A percentile compares a stretch with the other conserved stretches of the same genome.
These are phyloP conservation scores for Pseudomyrmex flavicornis DNA, from an alignment of 1,140 invertebrate genomes.

Conservation along the genomic window DNA sequence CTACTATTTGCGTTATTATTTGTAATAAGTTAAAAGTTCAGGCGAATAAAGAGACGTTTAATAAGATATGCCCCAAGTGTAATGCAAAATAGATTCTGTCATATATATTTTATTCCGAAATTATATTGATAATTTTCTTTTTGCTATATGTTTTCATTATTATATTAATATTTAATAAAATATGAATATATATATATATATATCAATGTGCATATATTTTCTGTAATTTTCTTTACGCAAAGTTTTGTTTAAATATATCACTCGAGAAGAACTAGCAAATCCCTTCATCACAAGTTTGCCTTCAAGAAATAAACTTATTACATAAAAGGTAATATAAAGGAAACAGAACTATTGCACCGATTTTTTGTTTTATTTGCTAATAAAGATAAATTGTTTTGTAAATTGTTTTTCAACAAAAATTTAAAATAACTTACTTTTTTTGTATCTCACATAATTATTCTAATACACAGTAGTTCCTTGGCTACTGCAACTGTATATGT, in stretches of 20 bases:
- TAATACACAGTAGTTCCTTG: no score
- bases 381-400: no score
- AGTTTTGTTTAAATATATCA: background rate
- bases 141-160: constrained; percentile 17
- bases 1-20: constrained; percentile 46
- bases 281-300: background rate
- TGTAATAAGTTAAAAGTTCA: constrained; percentile 41
- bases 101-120: constrained; percentile 40
- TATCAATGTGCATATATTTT: background rate
- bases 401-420: no score
- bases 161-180: constrained; percentile 42
- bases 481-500: no score
- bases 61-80: constrained; percentile 39
- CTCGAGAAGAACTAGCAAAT: background rate
- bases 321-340: background rate
- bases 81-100: constrained; percentile 56
- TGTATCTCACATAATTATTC: no score
- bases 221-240: constrained; percentile 1
- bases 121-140: constrained; percentile 25
- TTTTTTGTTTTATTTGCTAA: no score
- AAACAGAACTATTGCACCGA: no score
- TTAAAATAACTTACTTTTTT: no score
- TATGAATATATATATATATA: background rate
- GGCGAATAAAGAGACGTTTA: constrained; percentile 37
- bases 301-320: background rate